phyloP scores from a whole-genome alignment of 2,888 invertebrate species.

The Drosophila tanythrix region DNA sequence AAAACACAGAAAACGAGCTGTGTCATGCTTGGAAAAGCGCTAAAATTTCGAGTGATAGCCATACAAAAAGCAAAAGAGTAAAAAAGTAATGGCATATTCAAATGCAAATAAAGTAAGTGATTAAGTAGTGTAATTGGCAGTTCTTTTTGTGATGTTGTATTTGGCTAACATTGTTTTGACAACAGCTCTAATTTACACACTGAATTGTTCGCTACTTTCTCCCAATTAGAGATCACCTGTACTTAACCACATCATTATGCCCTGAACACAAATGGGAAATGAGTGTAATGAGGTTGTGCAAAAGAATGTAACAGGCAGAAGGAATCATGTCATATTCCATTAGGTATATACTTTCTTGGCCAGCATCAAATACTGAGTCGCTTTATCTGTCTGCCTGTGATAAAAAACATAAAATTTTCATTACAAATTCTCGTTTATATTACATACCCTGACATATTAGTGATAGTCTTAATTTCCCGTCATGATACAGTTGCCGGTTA shows the following conservation, averaged over 20 bases:
- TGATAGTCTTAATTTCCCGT: neutral
- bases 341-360: neutral
- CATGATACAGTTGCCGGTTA: neutral
- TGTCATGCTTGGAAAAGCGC: slow-evolving; percentile 69
- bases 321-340: neutral
- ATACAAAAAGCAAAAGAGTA: slow-evolving; percentile 1
- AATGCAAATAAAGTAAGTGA: slow-evolving; percentile 19
- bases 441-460: too few species aligned
- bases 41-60: slow-evolving; percentile 25
- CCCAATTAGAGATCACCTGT: neutral
- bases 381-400: too few species aligned
- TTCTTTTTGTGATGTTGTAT: neutral
- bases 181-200: neutral
- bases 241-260: neutral
- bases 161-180: neutral
- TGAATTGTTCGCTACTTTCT: slow-evolving; percentile 10
- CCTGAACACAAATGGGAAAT: neutral
- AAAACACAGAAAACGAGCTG: slow-evolving; percentile 35
- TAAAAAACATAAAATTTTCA: too few species aligned
- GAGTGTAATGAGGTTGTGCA: neutral
- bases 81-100: neutral
- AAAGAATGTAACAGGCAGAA: neutral
- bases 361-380: neutral
- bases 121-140: slow-evolving; percentile 19
- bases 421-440: too few species aligned